phyloP scores from a whole-genome alignment of 2,888 invertebrate genomes.

The Ptilodon capucinus region DNA sequence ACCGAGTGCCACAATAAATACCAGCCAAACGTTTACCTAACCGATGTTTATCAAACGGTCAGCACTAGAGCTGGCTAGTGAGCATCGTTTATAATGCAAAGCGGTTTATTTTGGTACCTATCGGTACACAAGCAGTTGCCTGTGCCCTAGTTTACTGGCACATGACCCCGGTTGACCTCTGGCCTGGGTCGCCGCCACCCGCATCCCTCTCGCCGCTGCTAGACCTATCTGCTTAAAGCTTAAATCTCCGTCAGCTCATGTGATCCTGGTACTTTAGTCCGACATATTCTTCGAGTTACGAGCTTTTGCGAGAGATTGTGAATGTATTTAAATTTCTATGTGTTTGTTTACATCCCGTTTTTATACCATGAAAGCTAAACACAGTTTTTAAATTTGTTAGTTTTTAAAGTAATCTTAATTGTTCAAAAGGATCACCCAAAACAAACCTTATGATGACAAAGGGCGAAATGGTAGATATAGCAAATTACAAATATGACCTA shows the following conservation, averaged over 20 bases:
- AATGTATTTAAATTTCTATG: slow-evolving; percentile 2
- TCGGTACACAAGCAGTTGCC: slow-evolving; percentile 57
- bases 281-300: slow-evolving; percentile 7
- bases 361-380: not conserved
- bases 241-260: slow-evolving; percentile 35
- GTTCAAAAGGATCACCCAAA: too few species aligned
- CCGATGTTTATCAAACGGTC: slow-evolving; percentile 12
- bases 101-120: slow-evolving; percentile 65
- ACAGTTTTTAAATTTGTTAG: not conserved
- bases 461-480: too few species aligned
- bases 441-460: too few species aligned
- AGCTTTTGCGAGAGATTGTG: slow-evolving; percentile 5
- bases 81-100: slow-evolving; percentile 32
- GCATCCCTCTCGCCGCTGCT: slow-evolving; percentile 30
- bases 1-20: not conserved
- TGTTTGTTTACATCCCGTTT: not conserved
- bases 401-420: too few species aligned
- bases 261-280: slow-evolving; percentile 32
- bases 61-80: slow-evolving; percentile 4
- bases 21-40: not conserved
- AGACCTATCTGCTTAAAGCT: slow-evolving; percentile 34
- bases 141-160: slow-evolving; percentile 68
- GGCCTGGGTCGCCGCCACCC: slow-evolving; percentile 59
- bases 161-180: slow-evolving; percentile 70
- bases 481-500: too few species aligned